A percentile compares a stretch with the other conserved stretches of the same genome.
Evolutionary conservation across 2,888 invertebrate genomes (phyloP).

Genomic region (Glaucopsyche alexis): DNA sequence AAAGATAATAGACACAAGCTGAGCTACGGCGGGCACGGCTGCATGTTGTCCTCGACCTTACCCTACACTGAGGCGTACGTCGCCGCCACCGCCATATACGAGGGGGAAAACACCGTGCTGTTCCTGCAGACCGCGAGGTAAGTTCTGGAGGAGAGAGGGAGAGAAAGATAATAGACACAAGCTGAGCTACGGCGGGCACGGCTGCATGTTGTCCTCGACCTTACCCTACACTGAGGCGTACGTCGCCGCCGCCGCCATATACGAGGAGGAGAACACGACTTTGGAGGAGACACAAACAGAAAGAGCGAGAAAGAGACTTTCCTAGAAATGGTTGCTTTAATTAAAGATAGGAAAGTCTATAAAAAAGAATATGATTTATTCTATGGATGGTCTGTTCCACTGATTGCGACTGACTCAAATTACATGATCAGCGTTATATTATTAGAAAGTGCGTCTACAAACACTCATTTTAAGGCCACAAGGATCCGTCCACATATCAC

Average conservation of each 20-base stretch:
- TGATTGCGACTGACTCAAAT: no score
- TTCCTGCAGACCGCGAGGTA: conserved; percentile 92
- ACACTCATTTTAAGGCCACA: no score
- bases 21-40: conserved; percentile 97
- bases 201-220: conserved; percentile 92
- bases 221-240: conserved; percentile 90
- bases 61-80: conserved; percentile 90
- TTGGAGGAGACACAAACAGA: no score
- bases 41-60: conserved; percentile 91
- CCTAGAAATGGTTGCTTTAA: no score
- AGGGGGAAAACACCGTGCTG: conserved; percentile 97
- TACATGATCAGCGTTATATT: no score
- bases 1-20: conserved; percentile 81
- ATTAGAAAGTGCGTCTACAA: no score
- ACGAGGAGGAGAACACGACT: conserved; percentile 54
- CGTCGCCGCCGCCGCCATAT: conserved; percentile 93
- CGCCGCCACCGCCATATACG: conserved; percentile 95
- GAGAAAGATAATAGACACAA: conserved; percentile 67
- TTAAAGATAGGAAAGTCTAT: no score
- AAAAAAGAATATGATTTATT: no score
- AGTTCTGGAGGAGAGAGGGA: no score
- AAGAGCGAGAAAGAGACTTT: no score
- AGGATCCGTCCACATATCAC: no score
- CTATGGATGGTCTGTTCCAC: no score
- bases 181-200: conserved; percentile 96